These are phyloP conservation scores for Tetranychus urticae DNA, from an alignment of 1,140 invertebrate genomes.

Conservation along the genomic window DNA sequence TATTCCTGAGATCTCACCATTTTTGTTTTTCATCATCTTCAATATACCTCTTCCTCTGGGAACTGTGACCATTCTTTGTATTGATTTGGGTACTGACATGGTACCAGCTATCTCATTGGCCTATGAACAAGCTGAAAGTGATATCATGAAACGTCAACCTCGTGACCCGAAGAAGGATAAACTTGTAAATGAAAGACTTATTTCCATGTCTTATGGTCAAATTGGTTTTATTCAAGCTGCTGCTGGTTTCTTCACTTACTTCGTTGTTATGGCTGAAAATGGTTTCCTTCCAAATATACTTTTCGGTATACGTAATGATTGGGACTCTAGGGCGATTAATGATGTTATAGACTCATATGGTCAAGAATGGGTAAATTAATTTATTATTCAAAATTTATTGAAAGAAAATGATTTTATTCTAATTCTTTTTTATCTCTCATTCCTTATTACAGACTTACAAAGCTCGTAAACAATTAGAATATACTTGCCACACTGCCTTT, in stretches of 20 bases:
- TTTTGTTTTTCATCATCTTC: constrained; percentile 88
- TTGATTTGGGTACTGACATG: constrained; percentile 99
- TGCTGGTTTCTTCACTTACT: constrained; percentile 29
- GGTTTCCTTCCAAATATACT: constrained; percentile 28
- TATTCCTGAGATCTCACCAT: constrained; percentile 97
- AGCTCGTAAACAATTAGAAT: constrained; percentile 20
- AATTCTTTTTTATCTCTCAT: neutral
- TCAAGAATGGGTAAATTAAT: constrained; percentile 27
- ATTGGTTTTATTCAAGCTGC: constrained; percentile 27
- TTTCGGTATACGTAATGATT: constrained; percentile 26
- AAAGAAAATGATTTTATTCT: neutral
- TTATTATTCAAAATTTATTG: no score
- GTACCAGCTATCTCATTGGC: constrained; percentile 80
- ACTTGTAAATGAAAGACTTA: constrained; percentile 94
- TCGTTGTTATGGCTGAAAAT: constrained; percentile 33
- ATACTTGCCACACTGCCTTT: constrained; percentile 40
- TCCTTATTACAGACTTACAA: neutral
- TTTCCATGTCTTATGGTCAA: constrained; percentile 37
- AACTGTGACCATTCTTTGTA: constrained; percentile 98
- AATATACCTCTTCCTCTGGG: constrained; percentile 91
- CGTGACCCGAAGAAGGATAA: constrained; percentile 85
- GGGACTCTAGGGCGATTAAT: constrained; percentile 31
- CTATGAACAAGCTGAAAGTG: constrained; percentile 80
- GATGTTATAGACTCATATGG: constrained; percentile 32
- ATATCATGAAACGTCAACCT: constrained; percentile 97